Evolutionary conservation across 2,113 vertebrate species (phyloP).

Genomic region (Brienomyrus longianalis): DNA sequence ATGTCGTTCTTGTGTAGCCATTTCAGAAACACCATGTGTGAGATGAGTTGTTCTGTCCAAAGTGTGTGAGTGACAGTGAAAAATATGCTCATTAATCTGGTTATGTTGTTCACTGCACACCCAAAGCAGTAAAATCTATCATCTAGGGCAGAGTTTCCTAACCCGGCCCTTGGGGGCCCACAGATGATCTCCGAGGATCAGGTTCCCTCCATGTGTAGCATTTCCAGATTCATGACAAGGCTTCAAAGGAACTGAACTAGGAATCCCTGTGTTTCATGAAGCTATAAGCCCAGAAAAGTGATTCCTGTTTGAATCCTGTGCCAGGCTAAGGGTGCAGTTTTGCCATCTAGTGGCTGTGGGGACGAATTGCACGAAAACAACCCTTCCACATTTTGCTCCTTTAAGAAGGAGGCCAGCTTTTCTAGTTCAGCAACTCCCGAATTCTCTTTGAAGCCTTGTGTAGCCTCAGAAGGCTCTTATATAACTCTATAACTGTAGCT

Average conservation of each 20-base stretch:
- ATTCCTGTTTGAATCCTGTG: background rate
- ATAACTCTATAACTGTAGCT: slow-evolving; percentile 36
- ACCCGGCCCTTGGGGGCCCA: background rate
- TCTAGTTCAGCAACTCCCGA: slow-evolving; percentile 26
- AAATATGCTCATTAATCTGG: background rate
- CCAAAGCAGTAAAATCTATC: background rate
- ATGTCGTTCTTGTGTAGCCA: background rate
- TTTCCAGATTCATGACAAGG: background rate
- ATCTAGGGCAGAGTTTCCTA: background rate
- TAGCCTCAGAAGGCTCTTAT: slow-evolving; percentile 41
- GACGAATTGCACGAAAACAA: slow-evolving; percentile 17
- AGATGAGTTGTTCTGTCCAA: background rate
- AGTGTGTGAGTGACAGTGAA: background rate
- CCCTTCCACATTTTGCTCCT: slow-evolving; percentile 21
- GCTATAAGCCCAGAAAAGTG: background rate
- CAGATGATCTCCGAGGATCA: background rate
- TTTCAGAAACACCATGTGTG: background rate
- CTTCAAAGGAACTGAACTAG: background rate
- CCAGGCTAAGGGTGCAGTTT: background rate
- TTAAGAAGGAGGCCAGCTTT: slow-evolving; percentile 16
- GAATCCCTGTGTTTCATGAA: background rate
- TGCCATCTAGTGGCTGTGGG: slow-evolving; percentile 30
- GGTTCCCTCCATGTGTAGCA: background rate
- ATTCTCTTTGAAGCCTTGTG: slow-evolving; percentile 53
- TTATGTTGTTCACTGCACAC: background rate